Percentiles rank a stretch among this genome's conserved stretches.
Conservation (phyloP, 2,888 invertebrate species). For the Drosophila gaucha region DNA sequence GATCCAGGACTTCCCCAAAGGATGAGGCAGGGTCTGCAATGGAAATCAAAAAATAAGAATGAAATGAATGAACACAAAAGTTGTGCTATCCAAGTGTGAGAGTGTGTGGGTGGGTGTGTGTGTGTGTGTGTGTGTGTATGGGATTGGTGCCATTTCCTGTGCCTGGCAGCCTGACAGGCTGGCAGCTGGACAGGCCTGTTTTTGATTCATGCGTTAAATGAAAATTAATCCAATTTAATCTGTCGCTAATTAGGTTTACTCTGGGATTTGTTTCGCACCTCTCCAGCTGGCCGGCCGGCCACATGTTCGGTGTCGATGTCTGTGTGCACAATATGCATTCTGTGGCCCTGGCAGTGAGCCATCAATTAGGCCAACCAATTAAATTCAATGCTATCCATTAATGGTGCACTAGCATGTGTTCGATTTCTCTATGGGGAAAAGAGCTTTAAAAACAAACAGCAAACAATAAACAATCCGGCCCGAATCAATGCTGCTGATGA, state of each 20-base stretch:
- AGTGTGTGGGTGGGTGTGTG: background rate
- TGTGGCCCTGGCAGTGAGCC: conserved; percentile 13
- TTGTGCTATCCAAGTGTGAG: conserved; percentile 18
- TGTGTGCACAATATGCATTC: conserved; percentile 30
- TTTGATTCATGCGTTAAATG: conserved; percentile 81
- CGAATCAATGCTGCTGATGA: conserved; percentile 72
- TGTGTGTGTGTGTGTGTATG: conserved; percentile 1
- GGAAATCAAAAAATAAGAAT: conserved; percentile 32
- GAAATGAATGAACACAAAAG: conserved; percentile 27
- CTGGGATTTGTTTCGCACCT: conserved; percentile 79
- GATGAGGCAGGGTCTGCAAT: conserved; percentile 4
- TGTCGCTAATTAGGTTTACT: conserved; percentile 81
- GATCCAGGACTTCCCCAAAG: conserved; percentile 4
- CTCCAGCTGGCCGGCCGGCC: conserved; percentile 38
- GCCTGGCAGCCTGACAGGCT: conserved; percentile 42
- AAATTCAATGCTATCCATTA: conserved; percentile 30
- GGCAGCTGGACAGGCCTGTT: conserved; percentile 46
- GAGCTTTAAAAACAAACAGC: conserved; percentile 31
- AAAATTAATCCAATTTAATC: conserved; percentile 81
- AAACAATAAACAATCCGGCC: conserved; percentile 20
- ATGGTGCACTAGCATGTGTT: background rate
- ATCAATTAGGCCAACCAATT: conserved; percentile 56
- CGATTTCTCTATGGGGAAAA: background rate
- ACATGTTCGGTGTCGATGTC: conserved; percentile 41
- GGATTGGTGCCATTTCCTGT: conserved; percentile 38